Evolutionary conservation across 2,888 invertebrate genomes (phyloP).

Genomic region (Nezara viridula): DNA sequence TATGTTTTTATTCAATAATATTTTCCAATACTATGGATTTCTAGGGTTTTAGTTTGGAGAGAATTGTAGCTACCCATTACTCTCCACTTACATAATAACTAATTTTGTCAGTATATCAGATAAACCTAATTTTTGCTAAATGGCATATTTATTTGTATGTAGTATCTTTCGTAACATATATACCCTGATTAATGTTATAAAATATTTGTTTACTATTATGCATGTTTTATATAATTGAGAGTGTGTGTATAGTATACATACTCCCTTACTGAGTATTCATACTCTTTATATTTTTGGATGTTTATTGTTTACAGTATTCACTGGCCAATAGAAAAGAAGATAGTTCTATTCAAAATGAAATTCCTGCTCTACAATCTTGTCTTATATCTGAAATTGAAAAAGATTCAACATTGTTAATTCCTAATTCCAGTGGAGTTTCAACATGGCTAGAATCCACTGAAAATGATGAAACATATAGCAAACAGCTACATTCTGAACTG

Average conservation of each 20-base stretch:
- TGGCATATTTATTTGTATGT: not conserved
- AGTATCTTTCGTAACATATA: not conserved
- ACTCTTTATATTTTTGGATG: not conserved
- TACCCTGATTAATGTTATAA: not conserved
- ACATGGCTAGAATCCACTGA: conserved; percentile 62
- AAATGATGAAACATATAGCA: conserved; percentile 61
- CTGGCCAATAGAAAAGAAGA: not conserved
- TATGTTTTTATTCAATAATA: too few species aligned
- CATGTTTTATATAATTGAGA: not conserved
- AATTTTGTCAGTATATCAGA: too few species aligned
- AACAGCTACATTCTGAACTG: conserved; percentile 71
- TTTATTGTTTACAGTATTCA: conserved; percentile 7
- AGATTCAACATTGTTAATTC: conserved; percentile 54
- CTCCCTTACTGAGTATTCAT: not conserved
- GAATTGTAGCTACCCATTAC: too few species aligned
- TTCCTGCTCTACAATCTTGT: not conserved
- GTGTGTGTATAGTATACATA: not conserved
- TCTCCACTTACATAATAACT: too few species aligned
- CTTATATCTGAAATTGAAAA: not conserved
- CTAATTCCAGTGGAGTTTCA: conserved; percentile 64
- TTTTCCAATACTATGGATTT: too few species aligned
- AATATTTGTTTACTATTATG: not conserved
- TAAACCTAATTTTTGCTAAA: too few species aligned
- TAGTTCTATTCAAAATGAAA: not conserved
- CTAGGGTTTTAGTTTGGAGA: too few species aligned